Percentiles rank a stretch among this genome's conserved stretches.
Evolutionary conservation across 2,888 invertebrate species (phyloP).

Genomic region (Pandemis corylana): DNA sequence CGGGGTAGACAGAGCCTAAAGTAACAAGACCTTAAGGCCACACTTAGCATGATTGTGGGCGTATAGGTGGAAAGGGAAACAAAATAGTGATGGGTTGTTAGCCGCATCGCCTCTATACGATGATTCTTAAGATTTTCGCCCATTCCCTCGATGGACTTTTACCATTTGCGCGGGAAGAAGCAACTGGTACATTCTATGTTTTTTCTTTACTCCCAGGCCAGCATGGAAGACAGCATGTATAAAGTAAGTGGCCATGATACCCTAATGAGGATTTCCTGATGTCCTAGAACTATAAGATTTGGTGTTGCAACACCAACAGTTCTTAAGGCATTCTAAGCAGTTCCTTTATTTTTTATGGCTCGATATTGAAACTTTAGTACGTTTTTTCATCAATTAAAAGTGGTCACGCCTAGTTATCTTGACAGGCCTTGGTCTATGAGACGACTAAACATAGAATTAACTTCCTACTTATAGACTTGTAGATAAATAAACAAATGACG

Average conservation of each 20-base stretch:
- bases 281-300: background rate
- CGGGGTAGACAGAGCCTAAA: no score
- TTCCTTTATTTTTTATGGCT: background rate
- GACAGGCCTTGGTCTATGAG: constrained; percentile 23
- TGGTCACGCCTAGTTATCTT: constrained; percentile 12
- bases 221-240: no score
- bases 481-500: background rate
- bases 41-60: no score
- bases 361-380: background rate
- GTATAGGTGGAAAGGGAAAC: no score
- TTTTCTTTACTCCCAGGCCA: no score
- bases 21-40: no score
- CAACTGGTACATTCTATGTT: no score
- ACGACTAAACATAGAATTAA: constrained; percentile 12
- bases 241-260: background rate
- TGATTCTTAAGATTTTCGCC: no score
- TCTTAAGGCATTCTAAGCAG: background rate
- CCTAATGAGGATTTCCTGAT: background rate
- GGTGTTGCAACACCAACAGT: background rate
- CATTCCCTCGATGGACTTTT: no score
- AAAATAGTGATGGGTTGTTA: no score
- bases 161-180: no score
- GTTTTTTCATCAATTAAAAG: background rate
- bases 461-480: constrained; percentile 5
- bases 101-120: no score